Evolutionary conservation across 2,888 invertebrate genomes (phyloP).

Genomic region (Spisula solida): DNA sequence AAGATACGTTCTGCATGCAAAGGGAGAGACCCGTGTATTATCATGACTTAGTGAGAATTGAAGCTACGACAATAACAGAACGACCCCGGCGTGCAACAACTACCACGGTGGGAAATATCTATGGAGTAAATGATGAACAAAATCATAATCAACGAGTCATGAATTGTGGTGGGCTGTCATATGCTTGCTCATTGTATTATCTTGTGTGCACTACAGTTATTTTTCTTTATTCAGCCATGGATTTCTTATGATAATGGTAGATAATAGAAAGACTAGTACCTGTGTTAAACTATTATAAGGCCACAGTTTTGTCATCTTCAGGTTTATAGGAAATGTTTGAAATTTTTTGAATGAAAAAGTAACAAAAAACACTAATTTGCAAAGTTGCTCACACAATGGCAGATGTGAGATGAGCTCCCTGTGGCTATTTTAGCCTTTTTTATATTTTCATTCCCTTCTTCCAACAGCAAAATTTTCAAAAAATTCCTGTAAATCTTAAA

Average conservation of each 20-base stretch:
- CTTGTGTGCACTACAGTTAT: not conserved
- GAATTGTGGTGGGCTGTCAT: not conserved
- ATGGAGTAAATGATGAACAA: slow-evolving; percentile 24
- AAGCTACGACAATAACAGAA: slow-evolving; percentile 59
- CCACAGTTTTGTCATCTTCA: too few species aligned
- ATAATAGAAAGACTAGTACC: not conserved
- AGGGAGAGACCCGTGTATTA: slow-evolving; percentile 61
- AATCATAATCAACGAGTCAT: slow-evolving; percentile 16
- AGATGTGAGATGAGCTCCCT: too few species aligned
- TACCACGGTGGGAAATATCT: slow-evolving; percentile 25
- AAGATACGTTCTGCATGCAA: slow-evolving; percentile 52
- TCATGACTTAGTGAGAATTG: slow-evolving; percentile 55
- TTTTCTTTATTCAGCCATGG: not conserved
- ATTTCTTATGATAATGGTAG: slow-evolving; percentile 9
- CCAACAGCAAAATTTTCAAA: too few species aligned
- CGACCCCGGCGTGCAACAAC: slow-evolving; percentile 34
- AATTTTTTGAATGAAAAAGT: too few species aligned
- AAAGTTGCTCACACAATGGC: too few species aligned
- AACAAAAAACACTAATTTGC: too few species aligned
- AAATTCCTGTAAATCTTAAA: too few species aligned
- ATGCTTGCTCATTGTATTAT: not conserved
- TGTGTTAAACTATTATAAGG: not conserved
- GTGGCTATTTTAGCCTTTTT: too few species aligned
- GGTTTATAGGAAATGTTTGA: too few species aligned
- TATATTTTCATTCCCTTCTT: too few species aligned